phyloP scores from a whole-genome alignment of 2,797 vertebrate species.

The Mallotus villosus region DNA sequence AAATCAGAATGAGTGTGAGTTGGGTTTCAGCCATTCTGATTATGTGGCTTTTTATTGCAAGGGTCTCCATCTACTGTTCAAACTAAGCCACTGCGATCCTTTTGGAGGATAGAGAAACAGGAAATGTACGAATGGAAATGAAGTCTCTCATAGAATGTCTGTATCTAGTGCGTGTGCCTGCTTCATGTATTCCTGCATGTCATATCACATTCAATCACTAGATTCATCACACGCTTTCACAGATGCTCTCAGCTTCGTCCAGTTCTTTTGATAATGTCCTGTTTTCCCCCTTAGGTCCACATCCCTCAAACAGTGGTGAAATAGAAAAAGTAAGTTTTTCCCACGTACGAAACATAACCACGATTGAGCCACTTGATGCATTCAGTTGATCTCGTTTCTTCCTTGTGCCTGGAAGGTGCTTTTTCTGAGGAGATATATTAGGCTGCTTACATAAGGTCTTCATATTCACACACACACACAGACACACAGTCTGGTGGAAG shows the following conservation, averaged over 20 bases:
- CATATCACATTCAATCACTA: neutral
- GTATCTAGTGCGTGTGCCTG: neutral
- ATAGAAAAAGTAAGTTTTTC: slow-evolving; percentile 77
- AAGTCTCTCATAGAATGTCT: slow-evolving; percentile 47
- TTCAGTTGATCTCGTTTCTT: neutral
- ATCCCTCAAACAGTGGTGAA: slow-evolving; percentile 73
- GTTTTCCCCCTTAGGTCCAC: slow-evolving; percentile 67
- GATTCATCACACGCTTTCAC: slow-evolving; percentile 19
- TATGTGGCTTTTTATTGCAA: slow-evolving; percentile 63
- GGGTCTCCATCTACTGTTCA: slow-evolving; percentile 78
- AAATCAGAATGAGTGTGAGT: slow-evolving; percentile 55
- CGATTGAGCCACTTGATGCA: slow-evolving; percentile 28
- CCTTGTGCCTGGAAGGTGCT: slow-evolving; percentile 1
- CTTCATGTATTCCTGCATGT: neutral
- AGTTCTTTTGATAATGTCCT: slow-evolving; percentile 35
- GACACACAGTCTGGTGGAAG: slow-evolving; percentile 8
- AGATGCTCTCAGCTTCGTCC: slow-evolving; percentile 24
- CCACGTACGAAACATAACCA: slow-evolving; percentile 18
- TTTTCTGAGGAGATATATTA: slow-evolving; percentile 4
- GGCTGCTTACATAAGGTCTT: slow-evolving; percentile 22
- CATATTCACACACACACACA: slow-evolving; percentile 20
- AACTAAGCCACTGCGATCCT: slow-evolving; percentile 62
- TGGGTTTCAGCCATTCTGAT: slow-evolving; percentile 63
- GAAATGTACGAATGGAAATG: slow-evolving; percentile 49
- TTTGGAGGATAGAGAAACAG: slow-evolving; percentile 13